These are phyloP conservation scores for Dromococcyx pavoninus DNA, from an alignment of 2,797 vertebrate species.

Conservation along the genomic window DNA sequence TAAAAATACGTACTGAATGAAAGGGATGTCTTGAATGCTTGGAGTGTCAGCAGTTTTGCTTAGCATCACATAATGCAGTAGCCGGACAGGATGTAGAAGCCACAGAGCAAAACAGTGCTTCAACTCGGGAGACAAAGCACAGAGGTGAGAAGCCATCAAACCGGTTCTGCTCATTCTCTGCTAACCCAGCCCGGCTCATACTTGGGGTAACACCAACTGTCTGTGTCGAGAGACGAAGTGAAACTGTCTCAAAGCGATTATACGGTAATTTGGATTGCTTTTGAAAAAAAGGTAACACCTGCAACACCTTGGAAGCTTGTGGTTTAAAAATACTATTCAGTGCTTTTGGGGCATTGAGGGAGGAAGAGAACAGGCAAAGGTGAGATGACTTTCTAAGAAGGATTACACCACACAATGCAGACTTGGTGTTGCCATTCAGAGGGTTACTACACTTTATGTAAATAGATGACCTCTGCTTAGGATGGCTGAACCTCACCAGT, in stretches of 20 bases:
- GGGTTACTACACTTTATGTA: neutral
- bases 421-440: neutral
- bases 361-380: neutral
- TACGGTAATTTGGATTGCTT: neutral
- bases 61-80: fast-evolving
- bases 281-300: neutral
- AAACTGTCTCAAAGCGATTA: neutral
- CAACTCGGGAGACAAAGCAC: neutral
- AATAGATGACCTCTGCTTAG: neutral
- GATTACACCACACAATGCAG: neutral
- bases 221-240: fast-evolving
- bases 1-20: neutral
- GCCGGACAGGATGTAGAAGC: neutral
- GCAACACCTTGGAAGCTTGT: neutral
- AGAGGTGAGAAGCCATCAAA: neutral
- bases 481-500: neutral
- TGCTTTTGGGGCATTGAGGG: neutral
- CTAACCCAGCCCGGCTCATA: neutral
- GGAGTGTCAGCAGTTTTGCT: neutral
- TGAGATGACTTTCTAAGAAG: neutral
- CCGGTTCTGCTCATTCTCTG: neutral
- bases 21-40: neutral
- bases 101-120: neutral
- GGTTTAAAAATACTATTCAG: neutral
- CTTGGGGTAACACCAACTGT: neutral